phyloP scores from a whole-genome alignment of 64 coral and sea anemone genomes.

The Stichodactyla mertensii region DNA sequence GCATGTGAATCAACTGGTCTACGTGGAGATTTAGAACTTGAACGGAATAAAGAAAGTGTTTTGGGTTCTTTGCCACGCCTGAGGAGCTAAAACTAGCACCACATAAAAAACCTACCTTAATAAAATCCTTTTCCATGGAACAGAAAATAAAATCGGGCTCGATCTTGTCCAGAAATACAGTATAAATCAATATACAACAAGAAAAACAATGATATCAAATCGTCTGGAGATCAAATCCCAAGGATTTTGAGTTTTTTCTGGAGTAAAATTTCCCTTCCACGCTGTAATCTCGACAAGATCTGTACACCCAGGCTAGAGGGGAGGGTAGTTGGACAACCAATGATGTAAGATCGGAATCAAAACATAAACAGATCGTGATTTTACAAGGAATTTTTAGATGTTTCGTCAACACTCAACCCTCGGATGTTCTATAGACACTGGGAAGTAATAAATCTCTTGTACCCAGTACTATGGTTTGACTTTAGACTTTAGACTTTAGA shows the following conservation, averaged over 20 bases:
- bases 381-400: neutral
- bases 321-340: neutral
- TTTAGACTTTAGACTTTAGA: too few relatives aligned
- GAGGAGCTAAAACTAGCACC: neutral
- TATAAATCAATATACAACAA: neutral
- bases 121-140: neutral
- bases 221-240: neutral
- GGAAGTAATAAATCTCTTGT: conserved; percentile 23
- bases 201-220: neutral
- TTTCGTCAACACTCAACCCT: conserved; percentile 16
- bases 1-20: neutral
- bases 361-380: conserved; percentile 16
- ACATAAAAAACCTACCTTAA: neutral
- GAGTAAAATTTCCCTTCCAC: neutral
- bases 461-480: neutral
- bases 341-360: conserved; percentile 30
- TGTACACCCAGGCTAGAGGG: neutral
- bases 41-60: neutral
- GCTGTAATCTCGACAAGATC: neutral
- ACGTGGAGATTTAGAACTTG: neutral
- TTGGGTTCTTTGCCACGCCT: neutral
- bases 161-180: neutral
- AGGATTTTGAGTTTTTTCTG: neutral
- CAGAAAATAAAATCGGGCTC: neutral
- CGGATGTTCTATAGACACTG: conserved; percentile 10